Evolutionary conservation across 2,113 vertebrate genomes (phyloP), one percentile per base, ranked within the genome.

Genomic region (Cephalopholis sonnerati): DNA sequence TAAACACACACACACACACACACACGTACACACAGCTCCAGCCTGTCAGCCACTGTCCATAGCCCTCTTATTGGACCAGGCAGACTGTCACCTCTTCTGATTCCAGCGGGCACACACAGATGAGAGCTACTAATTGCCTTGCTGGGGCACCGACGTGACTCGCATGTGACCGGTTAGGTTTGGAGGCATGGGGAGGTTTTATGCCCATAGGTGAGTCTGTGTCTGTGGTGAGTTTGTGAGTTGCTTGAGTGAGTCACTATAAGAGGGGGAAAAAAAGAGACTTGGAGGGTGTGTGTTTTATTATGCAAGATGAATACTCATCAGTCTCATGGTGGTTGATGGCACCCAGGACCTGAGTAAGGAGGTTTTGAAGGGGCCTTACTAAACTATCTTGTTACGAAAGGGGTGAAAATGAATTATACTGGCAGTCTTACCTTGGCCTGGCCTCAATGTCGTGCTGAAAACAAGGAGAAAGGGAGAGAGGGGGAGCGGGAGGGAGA

Each of bases 391-490:
- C n/a, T 1, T 64, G 57, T 58, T 70, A 67, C 55, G 75, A 88
- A n/a, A 88, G 90, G 84, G 77, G 62, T 77, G 22, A 89, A 32
- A 39, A 82, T 81, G 67, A 91, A 90, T 81, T 66, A 91, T 4
- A 20, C 0, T 53, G 66, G 67, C 72, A 74, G 32, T 80, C 94
- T 94, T 96, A 96, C 95, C 95, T 95, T 86, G 93, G 94, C 82
- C 93, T 93, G 87, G 90, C 91, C 72, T 95, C 95, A 72, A 92
- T 80, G 84, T 93, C 87, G 62, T 77, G 84, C 95, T 95, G 93
- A 86, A 95, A 94, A 91, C 46, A 70, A 90, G 2, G 48, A 85
- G 63, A 84, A 44, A 89, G 58, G 80, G 63, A 85, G 61, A 64
- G 66, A 68, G 71, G 57, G 15, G 79, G 48, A 72, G 29, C 69